Base-by-base conservation (phyloP, 2,888 invertebrate genomes). In the Nymphalis c-album region DNA sequence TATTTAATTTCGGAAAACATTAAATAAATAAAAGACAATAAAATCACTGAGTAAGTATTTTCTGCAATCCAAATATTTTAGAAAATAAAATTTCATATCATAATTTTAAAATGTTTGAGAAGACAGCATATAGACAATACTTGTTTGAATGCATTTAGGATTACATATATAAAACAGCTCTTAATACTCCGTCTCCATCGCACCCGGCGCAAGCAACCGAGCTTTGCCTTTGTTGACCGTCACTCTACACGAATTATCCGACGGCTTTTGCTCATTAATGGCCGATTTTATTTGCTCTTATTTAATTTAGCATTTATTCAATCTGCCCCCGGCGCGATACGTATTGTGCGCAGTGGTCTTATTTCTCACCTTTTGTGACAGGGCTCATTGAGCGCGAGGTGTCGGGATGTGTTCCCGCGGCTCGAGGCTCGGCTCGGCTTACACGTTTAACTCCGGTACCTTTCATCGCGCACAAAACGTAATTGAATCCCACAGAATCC, bases 221-320 rank as follows among this genome's bases (percentile, higher is more conserved):
- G 72, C 69, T 63, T 60, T 58, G 66, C 83, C 83, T 87, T 89
- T 88, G 85, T 88, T 76, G 78, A 82, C 82, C 82, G 86, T 86
- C 86, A 85, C 84, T 83, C 80, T 80, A 84, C 80, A 78, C 81
- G 84, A 86, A 90, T 89, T 86, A 87, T 85, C 82, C 81, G 80
- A 83, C 84, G 85, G 75, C 82, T 84, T 87, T 88, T 84, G 85
- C 85, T 89, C 86, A 88, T 90, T 91, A 90, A 88, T 84, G 84
- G 82, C 74, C 73, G 77, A 80, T 89, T 92, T 91, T 92, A 91
- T 93, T 93, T 91, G 91, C 88, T 90, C 83, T 90, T 87, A 91
- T 92, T 92, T 90, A 92, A 93, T 93, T 92, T 91, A 86, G 88
- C 88, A 90, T 91, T 92, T 92, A 92, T 92, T 91, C 88, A 93